Evolutionary conservation across 1,140 invertebrate genomes (phyloP), one percentile per base, ranked within the genome.

Genomic region (Platorchestia sp.): DNA sequence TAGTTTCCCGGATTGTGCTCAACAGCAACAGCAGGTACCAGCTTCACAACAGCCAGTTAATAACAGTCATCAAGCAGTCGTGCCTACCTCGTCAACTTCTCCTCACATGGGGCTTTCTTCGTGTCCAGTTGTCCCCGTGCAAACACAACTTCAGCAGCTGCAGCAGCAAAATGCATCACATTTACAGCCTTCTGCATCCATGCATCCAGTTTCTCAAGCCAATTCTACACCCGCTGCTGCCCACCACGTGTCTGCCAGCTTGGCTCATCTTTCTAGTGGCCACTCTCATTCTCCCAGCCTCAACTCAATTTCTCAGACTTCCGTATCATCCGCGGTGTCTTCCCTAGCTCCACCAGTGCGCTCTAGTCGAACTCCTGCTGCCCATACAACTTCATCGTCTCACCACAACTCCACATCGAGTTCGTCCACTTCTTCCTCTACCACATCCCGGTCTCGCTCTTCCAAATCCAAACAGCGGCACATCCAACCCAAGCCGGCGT

Each of bases 191-290:
- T 95, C 97, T 22, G 96, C 97, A 27, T 97, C 97, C 95, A 97
- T 93, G 91, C 91, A 93, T 45, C 47, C 91, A n/a, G 91, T 93
- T 40, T 93, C 97, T 59, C 96, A 97, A 41, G 95, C 96, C 36
- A 97, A 97, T 47, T 97, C 96, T 97, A 86, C 96, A 97, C 44
- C 97, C 97, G 43, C 97, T 97, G 95, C 97, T 97, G 45, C 97
- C 97, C 91, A 97, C 97, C 53, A 95, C 95, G 96, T 96, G 96
- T 96, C 96, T 53, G 97, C 96, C 96, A 97, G 95, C 95, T 95
- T 96, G 96, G 96, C 96, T 96, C 96, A 96, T 40, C 96, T 96
- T 95, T 95, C 95, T 43, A 89, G 42, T 75, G 96, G 96, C 42
- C 96, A 96, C 27, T 96, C 96, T 41, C 91, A 96, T 95, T 96